Evolutionary conservation across 64 coral and sea anemone species (phyloP).

Genomic region (Pachyseris speciosa): DNA sequence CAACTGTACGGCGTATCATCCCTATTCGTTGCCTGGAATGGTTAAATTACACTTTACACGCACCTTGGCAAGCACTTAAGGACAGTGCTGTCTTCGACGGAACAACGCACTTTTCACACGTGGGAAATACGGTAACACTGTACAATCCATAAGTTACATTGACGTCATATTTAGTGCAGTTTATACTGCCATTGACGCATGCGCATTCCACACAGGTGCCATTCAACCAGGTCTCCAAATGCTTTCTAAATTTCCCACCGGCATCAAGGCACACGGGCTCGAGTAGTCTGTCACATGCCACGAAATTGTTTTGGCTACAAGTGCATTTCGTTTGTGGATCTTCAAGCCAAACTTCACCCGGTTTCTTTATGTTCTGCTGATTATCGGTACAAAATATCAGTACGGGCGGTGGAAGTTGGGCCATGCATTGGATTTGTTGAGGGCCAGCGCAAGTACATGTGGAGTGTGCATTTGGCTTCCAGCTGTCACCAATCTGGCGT

Average conservation of each 20-base stretch:
- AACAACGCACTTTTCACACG: neutral
- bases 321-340: neutral
- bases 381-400: neutral
- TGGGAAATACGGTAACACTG: neutral
- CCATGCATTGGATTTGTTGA: neutral
- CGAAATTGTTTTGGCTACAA: neutral
- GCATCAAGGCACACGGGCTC: conserved; percentile 11
- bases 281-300: neutral
- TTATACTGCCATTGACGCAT: conserved; percentile 9
- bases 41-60: neutral
- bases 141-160: conserved; percentile 11
- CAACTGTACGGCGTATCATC: neutral
- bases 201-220: conserved; percentile 4
- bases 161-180: neutral
- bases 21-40: neutral
- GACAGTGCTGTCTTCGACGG: neutral
- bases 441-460: neutral
- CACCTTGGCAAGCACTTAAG: conserved; percentile 13
- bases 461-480: neutral
- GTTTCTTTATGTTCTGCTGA: neutral
- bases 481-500: neutral
- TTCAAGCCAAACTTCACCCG: neutral
- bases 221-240: conserved; percentile 17
- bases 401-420: neutral
- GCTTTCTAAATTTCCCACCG: neutral